These are phyloP conservation scores for Bettongia penicillata DNA, from an alignment of 2,113 vertebrate genomes.

Conservation along the genomic window DNA sequence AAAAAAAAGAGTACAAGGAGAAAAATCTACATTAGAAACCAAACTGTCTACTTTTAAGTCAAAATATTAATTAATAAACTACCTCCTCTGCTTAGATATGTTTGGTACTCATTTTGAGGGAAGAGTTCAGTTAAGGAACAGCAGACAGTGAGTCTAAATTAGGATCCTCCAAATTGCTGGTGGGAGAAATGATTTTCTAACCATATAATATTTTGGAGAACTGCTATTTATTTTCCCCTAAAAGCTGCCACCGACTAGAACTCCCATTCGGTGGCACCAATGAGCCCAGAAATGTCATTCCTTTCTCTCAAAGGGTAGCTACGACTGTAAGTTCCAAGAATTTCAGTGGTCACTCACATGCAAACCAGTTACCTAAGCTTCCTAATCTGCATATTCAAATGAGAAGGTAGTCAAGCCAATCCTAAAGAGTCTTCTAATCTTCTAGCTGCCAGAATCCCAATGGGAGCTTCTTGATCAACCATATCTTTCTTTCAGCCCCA, in stretches of 20 bases:
- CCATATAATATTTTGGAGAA: background rate
- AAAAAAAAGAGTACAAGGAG: constrained; percentile 29
- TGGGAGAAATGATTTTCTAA: background rate
- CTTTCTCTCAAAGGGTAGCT: accelerated
- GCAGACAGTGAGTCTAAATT: background rate
- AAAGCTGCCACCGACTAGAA: background rate
- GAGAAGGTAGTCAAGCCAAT: no score
- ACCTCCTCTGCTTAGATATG: accelerated
- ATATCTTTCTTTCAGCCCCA: background rate
- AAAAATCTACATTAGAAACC: background rate
- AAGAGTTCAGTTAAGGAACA: background rate
- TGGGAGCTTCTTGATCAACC: no score
- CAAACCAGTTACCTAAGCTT: background rate
- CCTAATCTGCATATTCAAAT: background rate
- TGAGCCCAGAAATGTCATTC: background rate
- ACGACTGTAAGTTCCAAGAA: background rate
- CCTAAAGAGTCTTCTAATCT: background rate
- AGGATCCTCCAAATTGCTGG: background rate
- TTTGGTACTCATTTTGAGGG: background rate
- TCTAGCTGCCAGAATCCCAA: no score
- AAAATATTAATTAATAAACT: accelerated
- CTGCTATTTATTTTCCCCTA: background rate
- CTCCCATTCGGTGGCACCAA: background rate
- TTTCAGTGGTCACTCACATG: background rate
- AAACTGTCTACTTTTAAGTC: background rate